These are phyloP conservation scores for Drosophila micromelanica DNA, from an alignment of 1,140 invertebrate species.

Conservation along the genomic window DNA sequence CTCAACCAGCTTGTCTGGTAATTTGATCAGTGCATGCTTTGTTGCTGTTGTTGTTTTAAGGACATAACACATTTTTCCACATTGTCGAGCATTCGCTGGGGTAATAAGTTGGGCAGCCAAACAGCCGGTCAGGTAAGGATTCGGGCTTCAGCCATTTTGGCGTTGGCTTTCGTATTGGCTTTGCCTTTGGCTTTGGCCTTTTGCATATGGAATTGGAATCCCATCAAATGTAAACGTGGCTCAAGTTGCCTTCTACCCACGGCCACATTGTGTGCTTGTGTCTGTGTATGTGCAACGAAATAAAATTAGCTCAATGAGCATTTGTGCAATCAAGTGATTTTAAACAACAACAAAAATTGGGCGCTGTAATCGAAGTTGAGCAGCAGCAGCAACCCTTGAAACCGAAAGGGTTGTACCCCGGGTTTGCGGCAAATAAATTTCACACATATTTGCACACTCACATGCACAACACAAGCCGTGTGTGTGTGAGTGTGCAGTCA, in stretches of 20 bases:
- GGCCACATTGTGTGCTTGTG: constrained; percentile 3
- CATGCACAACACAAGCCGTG: constrained; percentile 1
- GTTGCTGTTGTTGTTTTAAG: constrained; percentile 9
- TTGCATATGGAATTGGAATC: constrained; percentile 69
- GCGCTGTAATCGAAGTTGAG: constrained; percentile 49
- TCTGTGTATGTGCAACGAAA: constrained; percentile 50
- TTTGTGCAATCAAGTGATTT: constrained; percentile 83
- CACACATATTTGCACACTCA: constrained; percentile 78
- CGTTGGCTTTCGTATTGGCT: constrained; percentile 36
- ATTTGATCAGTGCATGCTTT: constrained; percentile 30
- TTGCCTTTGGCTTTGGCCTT: constrained; percentile 23
- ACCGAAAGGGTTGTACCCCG: constrained; percentile 49
- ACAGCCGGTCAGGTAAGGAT: constrained; percentile 7
- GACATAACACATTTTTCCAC: constrained; percentile 57
- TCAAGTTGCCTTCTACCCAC: constrained; percentile 51
- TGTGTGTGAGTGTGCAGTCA: constrained; percentile 42
- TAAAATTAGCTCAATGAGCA: constrained; percentile 82
- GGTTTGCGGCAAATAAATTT: constrained; percentile 77
- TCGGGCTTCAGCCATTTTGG: constrained; percentile 32
- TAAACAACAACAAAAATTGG: constrained; percentile 67
- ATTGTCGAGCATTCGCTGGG: constrained; percentile 35
- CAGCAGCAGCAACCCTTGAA: constrained; percentile 47
- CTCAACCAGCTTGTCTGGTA: constrained; percentile 31
- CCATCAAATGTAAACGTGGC: constrained; percentile 72
- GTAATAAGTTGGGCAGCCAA: constrained; percentile 9